Conservation (phyloP, 2,888 invertebrate species). For the Oasisia sp. region DNA sequence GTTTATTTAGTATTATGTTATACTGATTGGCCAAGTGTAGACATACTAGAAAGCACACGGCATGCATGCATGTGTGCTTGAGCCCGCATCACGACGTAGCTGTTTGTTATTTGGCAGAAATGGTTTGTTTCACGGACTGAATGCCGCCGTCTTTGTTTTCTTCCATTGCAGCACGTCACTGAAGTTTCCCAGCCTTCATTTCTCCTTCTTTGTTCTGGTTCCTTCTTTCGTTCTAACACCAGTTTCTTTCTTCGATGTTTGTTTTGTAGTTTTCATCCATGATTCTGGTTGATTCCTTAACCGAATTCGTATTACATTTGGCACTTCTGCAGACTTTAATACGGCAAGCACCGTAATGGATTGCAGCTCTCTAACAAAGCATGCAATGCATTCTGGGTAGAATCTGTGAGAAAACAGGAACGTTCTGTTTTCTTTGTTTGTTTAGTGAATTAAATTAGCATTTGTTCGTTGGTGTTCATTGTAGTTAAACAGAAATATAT, state of each 20-base stretch:
- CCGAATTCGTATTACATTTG: neutral
- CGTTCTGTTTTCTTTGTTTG: neutral
- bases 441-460: slow-evolving; percentile 1
- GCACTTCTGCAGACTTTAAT: neutral
- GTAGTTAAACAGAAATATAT: neutral
- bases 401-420: neutral
- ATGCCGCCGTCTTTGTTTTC: neutral
- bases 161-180: neutral
- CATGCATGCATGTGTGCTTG: neutral
- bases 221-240: neutral
- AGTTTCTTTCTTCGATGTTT: neutral
- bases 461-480: neutral
- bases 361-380: neutral
- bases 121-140: neutral
- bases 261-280: neutral
- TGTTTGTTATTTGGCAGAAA: neutral
- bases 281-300: neutral
- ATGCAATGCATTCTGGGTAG: neutral
- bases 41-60: neutral
- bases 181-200: neutral
- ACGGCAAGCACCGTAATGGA: neutral
- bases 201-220: neutral
- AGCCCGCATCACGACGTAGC: neutral
- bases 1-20: neutral
- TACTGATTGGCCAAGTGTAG: neutral